These are phyloP conservation scores for Clupea harengus DNA, from an alignment of 2,113 vertebrate species.

Conservation along the genomic window DNA sequence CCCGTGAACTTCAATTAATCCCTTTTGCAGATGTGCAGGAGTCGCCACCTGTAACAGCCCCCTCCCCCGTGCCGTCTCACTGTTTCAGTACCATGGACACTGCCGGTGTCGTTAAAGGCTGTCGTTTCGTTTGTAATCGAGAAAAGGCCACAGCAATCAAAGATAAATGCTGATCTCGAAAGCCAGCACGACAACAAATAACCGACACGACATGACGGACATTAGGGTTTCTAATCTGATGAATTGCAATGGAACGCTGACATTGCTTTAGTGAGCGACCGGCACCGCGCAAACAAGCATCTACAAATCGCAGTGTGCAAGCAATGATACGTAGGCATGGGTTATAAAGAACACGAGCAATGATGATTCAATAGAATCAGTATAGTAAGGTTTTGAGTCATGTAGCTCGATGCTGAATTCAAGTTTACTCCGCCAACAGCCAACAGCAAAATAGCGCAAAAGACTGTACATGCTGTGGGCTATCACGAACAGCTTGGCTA, in stretches of 20 bases:
- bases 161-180: not conserved
- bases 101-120: slow-evolving; percentile 46
- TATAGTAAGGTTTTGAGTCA: not conserved
- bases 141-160: not conserved
- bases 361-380: not conserved
- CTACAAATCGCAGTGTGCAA: not conserved
- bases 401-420: not conserved
- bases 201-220: not conserved
- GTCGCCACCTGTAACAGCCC: slow-evolving; percentile 4
- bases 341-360: not conserved
- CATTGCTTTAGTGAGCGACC: not conserved
- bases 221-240: not conserved
- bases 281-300: not conserved
- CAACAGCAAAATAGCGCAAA: not conserved
- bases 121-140: not conserved
- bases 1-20: not conserved
- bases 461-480: not conserved
- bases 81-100: slow-evolving; percentile 88
- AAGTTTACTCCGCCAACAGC: not conserved
- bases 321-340: not conserved
- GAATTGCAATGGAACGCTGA: not conserved
- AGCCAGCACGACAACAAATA: not conserved
- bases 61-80: slow-evolving; percentile 4
- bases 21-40: not conserved
- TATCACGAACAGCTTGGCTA: too few relatives aligned